Base-by-base conservation (phyloP, 1,140 invertebrate genomes). In the Brachionus asplanchnoidis region DNA sequence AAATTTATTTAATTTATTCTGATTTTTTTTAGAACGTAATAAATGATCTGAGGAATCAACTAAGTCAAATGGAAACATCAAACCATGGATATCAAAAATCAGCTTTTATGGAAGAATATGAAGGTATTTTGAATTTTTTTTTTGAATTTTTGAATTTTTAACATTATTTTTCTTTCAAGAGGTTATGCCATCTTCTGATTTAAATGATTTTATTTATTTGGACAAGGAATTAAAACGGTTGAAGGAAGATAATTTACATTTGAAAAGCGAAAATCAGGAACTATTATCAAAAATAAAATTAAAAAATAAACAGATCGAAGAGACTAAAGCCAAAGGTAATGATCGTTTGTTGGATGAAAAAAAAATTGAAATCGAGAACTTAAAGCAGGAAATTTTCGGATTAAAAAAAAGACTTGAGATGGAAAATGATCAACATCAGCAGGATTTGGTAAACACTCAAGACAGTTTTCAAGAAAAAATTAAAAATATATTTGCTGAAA, bases 81-180 rank as follows among this genome's bases (percentile, higher is more conserved):
- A 17, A 12, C 40, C 20, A 20, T 82, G 50, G 53, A 4, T 65
- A 65, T 36, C 79, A 82, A 82, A 82, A 82, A 68, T 82, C 79
- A 20, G 79, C 53, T 66, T 68, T 82, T 68, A 82, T 82, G 79
- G 79, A 82, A 82, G 79, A 82, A 65, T 82, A 44, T 82, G 79
- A 82, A 66, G 78, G 78, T 80, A 36, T 17, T 7, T 32, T 36
- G 6, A 23, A 28, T 56, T 20, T 80, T 32, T 6, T 56, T 65
- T n/a, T n/a, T n/a, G n/a, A n/a, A n/a, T n/a, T n/a, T n/a, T 12
- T 40, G 2, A 8, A 20, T 17, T 53, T 53, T 40, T 60, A 17
- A 53, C 1, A 20, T 36, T 3, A 6, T 36, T 36, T 36, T 32
- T 36, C 7, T 36, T 28, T 20, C n/a, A 40, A 80, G 79, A 82